Conservation (phyloP, 30 jellyfish, hydroid and myxozoan species). For the Clytia hemisphaerica region DNA sequence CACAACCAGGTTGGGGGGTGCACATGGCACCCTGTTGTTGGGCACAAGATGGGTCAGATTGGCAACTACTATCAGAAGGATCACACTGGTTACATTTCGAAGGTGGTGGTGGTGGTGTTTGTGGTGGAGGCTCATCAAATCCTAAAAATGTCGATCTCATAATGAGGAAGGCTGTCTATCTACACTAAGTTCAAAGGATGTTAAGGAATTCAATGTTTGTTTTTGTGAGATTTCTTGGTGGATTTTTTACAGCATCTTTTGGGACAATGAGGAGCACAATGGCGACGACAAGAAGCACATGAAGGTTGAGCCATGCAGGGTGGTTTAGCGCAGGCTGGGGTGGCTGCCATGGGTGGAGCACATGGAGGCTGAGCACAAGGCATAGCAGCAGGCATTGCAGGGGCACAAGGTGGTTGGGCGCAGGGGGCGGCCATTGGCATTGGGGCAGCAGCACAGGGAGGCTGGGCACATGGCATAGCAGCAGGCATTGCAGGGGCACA, state of each 20-base stretch:
- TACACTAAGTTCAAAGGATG: not conserved
- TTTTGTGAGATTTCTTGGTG: not conserved
- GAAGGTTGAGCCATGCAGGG: constrained; percentile 11
- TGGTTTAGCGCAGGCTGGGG: not conserved
- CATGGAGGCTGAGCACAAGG: constrained; percentile 10
- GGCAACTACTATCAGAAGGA: too few species aligned
- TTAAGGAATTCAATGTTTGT: not conserved
- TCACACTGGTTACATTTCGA: too few species aligned
- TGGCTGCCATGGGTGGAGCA: constrained; percentile 8
- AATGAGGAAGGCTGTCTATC: not conserved
- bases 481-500: not conserved
- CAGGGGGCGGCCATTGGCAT: too few species aligned
- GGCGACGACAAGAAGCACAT: constrained; percentile 29
- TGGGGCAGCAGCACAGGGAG: constrained; percentile 8
- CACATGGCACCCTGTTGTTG: too few species aligned
- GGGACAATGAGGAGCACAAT: constrained; percentile 25
- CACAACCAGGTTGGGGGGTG: too few species aligned
- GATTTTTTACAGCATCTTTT: constrained; percentile 37
- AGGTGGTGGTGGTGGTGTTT: constrained; percentile 24
- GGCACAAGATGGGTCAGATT: too few species aligned
- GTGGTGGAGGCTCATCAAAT: constrained; percentile 6
- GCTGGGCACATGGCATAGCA: constrained; percentile 16
- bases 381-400: not conserved
- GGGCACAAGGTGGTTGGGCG: not conserved
- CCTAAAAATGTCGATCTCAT: constrained; percentile 7